These are phyloP conservation scores for Psittacula echo DNA, from an alignment of 2,797 vertebrate genomes.

Conservation along the genomic window DNA sequence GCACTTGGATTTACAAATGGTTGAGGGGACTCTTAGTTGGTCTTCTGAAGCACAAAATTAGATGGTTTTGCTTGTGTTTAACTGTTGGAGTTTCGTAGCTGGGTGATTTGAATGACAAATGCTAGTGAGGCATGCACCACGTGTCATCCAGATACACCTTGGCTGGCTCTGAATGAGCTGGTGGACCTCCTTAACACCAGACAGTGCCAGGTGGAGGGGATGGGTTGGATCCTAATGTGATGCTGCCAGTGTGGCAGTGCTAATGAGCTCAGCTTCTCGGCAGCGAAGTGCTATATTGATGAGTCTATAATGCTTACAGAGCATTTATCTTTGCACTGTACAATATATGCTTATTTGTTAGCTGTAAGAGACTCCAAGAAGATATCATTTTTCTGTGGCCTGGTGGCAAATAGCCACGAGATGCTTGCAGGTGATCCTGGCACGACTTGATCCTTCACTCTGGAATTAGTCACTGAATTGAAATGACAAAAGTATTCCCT, in stretches of 20 bases:
- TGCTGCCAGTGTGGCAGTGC: neutral
- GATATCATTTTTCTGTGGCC: neutral
- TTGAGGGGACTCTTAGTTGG: constrained; percentile 29
- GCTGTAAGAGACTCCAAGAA: neutral
- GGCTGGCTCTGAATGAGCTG: neutral
- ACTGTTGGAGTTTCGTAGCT: neutral
- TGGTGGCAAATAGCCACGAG: neutral
- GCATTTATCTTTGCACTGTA: neutral
- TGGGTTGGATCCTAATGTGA: neutral
- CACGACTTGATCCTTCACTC: neutral
- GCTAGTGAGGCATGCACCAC: rapidly evolving
- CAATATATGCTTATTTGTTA: neutral
- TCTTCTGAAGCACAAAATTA: constrained; percentile 40
- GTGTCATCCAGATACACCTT: rapidly evolving
- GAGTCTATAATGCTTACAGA: neutral
- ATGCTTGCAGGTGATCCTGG: neutral
- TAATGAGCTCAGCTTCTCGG: neutral
- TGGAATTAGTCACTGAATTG: neutral
- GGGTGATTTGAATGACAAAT: neutral
- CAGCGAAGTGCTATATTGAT: neutral
- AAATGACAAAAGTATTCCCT: neutral
- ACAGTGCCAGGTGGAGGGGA: neutral
- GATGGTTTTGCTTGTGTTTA: constrained; percentile 13
- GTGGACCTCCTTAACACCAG: neutral
- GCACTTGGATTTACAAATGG: constrained; percentile 38